Evolutionary conservation across 2,113 vertebrate species (phyloP), one percentile per base, ranked within the genome.

Genomic region (Alexandromys fortis): DNA sequence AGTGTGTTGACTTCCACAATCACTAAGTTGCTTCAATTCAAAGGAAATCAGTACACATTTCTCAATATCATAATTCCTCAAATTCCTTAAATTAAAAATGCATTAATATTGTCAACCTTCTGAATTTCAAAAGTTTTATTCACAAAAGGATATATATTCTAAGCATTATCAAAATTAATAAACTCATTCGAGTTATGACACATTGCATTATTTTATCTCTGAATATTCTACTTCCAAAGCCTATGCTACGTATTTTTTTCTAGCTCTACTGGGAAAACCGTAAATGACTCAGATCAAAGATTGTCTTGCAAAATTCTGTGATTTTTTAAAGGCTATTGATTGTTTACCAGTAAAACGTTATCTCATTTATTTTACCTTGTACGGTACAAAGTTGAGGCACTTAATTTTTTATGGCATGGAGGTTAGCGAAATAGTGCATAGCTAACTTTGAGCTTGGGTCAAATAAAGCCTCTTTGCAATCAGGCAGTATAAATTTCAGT

Each of bases 401-500:
- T 97, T 89, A 82, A 55, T 67, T 75, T 96, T 98, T 98, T 94
- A 92, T 86, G 42, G 61, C 72, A 94, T 26, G 70, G 65, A 92
- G 61, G 85, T 72, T 65, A 97, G 75, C 86, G 78, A 97, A 96
- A 22, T 97, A n/a, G 77, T 28, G 82, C 63, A 96, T 90, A 49
- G 75, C 94, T 97, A 94, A 97, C 86, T 96, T 96, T 86, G 94
- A 92, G 76, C 42, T 21, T 97, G 75, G 90, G 73, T 91, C 87
- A 98, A 97, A 97, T 96, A 98, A 98, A 98, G 92, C 67, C 94
- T 96, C 90, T 97, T 98, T 98, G 97, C 95, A 97, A 95, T 97
- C 94, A 98, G 94, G 38, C 45, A 96, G 90, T 97, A 97, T 97
- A 97, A 97, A 96, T 94, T 93, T 98, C 76, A 92, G 79, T 98